These are phyloP conservation scores for Plectrocnemia conspersa DNA, from an alignment of 1,140 invertebrate species.

Conservation along the genomic window DNA sequence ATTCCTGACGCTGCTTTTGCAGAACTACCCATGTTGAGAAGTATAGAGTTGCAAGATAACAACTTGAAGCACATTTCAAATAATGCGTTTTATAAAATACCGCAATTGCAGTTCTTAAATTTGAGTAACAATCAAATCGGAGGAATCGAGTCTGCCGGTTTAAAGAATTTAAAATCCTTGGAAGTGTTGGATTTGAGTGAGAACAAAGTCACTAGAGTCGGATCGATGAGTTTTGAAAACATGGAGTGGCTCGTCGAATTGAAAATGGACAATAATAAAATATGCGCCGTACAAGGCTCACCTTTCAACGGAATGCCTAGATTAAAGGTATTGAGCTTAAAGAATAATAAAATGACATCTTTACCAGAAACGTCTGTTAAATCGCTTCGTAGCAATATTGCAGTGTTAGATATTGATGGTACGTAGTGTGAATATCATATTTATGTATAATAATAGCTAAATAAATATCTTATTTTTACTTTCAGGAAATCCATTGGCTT, in stretches of 20 bases:
- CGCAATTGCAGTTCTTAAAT: constrained; percentile 75
- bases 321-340: constrained; percentile 71
- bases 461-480: constrained; percentile 33
- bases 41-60: constrained; percentile 78
- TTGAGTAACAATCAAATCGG: constrained; percentile 72
- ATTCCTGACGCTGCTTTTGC: constrained; percentile 69
- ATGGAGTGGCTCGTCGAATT: constrained; percentile 83
- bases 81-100: constrained; percentile 72
- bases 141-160: constrained; percentile 65
- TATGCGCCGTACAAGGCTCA: constrained; percentile 63
- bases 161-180: constrained; percentile 66
- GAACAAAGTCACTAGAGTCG: constrained; percentile 69
- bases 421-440: constrained; percentile 37
- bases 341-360: constrained; percentile 71
- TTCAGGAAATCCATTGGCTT: constrained; percentile 74
- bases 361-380: constrained; percentile 71
- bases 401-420: constrained; percentile 81
- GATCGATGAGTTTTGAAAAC: constrained; percentile 57
- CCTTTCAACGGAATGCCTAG: constrained; percentile 79
- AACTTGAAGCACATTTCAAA: constrained; percentile 64
- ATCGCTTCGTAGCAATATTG: constrained; percentile 71
- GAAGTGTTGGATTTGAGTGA: constrained; percentile 76
- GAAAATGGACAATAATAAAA: constrained; percentile 71
- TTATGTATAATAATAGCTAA: background rate
- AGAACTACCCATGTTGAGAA: constrained; percentile 68